Base-by-base conservation (phyloP, 2,113 vertebrate species). In the Numida meleagris region DNA sequence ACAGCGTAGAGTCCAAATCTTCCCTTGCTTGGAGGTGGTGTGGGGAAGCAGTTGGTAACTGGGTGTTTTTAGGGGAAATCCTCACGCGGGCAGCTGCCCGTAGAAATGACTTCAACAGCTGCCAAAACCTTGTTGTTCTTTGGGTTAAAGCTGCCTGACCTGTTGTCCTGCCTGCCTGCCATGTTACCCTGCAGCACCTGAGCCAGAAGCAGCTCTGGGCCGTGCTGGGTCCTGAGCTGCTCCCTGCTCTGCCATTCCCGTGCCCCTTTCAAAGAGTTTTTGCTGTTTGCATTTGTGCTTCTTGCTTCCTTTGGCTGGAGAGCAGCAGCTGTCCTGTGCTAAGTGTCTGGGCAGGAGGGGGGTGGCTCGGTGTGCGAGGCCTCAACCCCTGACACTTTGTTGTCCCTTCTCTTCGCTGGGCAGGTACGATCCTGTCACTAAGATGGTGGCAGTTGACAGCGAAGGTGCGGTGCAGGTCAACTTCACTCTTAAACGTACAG, bases 371-470 rank as follows among this genome's bases (percentile, higher is more conserved):
- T 72, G 17, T 58, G 21, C 12, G 48, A 45, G 36, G 13, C 27
- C 53, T 87, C 13, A 38, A 40, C 18, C 12, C 31, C 40, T 88
- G 53, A 88, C 3, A 0, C 66, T 63, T 87, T 31, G 27, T 67
- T 75, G 14, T 88, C 10, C 43, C 55, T 63, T 75, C 31, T 33
- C 81, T 89, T 76, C 63, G 72, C 61, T 73, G 84, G 43, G 11
- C 90, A 99, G 99, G 74, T 99, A 99, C 66, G 96, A 97, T 68
- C 97, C 99, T 2, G 80, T 98, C 85, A 98, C 95, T 33, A 98
- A 98, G 84, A 97, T 88, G 0, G 99, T 98, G 93, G 98, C 97
- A 1, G 98, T 99, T 45, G 97, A 96, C 73, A 97, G 97, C 34
- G 97, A 97, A 62, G 94, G 94, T 34, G 98, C 96, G 2, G 97